Evolutionary conservation across 2,888 invertebrate genomes (phyloP), one percentile per base, ranked within the genome.

Genomic region (Drosophila picticornis): DNA sequence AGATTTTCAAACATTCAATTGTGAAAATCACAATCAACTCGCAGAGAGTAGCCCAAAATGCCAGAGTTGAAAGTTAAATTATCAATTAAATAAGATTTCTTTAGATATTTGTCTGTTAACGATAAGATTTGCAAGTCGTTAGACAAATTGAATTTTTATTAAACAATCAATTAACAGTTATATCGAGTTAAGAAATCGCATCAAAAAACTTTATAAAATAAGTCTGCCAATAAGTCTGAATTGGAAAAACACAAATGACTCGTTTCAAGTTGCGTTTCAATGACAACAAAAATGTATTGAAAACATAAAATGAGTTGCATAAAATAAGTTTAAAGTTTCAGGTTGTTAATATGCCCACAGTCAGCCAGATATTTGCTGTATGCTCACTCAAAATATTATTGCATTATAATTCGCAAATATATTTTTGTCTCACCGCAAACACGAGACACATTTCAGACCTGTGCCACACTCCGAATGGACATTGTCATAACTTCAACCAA

Each of bases 1-100:
- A 81, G 75, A 60, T 81, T 72, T 63, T 83, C 48, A 81, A 83
- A 81, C 86, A 83, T 83, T 83, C 71, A 81, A 81, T 78, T 81
- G 78, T 69, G 72, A 68, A 86, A 86, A 83, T 88, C 88, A 88
- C 75, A 80, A 80, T 67, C 69, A 72, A 58, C 25, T 40, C 29
- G 25, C 59, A 63, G 36, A 58, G 29, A 58, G 52, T n/a, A 38
- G 2, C n/a, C 25, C 2, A 13, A 46, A 46, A 13, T 27, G 7
- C 16, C n/a, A 51, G 25, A 36, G 31, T 40, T 40, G 1, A 55
- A 50, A 31, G 31, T 40, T 40, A 10, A 50, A 13, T 43, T 34
- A n/a, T 22, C 22, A 31, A 43, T 38, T 31, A 57, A n/a, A 4
- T 46, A 3, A 4, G 7, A 46, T 16, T 22, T 22, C 22, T 22